phyloP scores from a whole-genome alignment of 2,888 invertebrate species.

The Drosophila robusta region DNA sequence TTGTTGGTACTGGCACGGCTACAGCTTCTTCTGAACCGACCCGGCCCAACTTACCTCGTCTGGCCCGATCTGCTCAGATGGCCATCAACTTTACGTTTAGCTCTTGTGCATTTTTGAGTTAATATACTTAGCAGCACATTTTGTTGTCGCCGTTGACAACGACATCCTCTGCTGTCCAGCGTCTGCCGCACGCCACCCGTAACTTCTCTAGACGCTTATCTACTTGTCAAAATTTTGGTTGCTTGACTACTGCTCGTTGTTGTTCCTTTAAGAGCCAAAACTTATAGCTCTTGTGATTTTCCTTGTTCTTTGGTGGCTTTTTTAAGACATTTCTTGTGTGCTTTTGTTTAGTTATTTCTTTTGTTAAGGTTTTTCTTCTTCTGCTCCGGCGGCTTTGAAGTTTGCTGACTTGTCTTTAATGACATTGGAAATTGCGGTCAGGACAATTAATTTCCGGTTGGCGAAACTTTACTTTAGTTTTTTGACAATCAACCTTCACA shows the following conservation, averaged over 20 bases:
- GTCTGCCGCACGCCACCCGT: slow-evolving; percentile 8
- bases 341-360: slow-evolving; percentile 57
- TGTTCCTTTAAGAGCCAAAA: slow-evolving; percentile 59
- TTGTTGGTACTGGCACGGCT: slow-evolving; percentile 12
- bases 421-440: slow-evolving; percentile 81
- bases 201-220: slow-evolving; percentile 58
- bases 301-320: slow-evolving; percentile 40
- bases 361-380: slow-evolving; percentile 34
- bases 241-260: slow-evolving; percentile 29
- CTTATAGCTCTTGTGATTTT: slow-evolving; percentile 70
- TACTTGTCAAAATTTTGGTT: slow-evolving; percentile 64
- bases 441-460: slow-evolving; percentile 81
- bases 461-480: slow-evolving; percentile 73
- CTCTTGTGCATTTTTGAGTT: slow-evolving; percentile 75
- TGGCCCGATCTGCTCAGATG: slow-evolving; percentile 37
- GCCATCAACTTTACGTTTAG: slow-evolving; percentile 59
- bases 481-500: slow-evolving; percentile 46
- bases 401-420: slow-evolving; percentile 74
- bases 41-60: not conserved
- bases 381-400: slow-evolving; percentile 64
- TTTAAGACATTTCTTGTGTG: slow-evolving; percentile 52
- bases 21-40: not conserved
- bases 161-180: slow-evolving; percentile 18
- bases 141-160: slow-evolving; percentile 60
- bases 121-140: slow-evolving; percentile 75